Evolutionary conservation across 2,113 vertebrate genomes (phyloP).

Genomic region (Morone chrysops): DNA sequence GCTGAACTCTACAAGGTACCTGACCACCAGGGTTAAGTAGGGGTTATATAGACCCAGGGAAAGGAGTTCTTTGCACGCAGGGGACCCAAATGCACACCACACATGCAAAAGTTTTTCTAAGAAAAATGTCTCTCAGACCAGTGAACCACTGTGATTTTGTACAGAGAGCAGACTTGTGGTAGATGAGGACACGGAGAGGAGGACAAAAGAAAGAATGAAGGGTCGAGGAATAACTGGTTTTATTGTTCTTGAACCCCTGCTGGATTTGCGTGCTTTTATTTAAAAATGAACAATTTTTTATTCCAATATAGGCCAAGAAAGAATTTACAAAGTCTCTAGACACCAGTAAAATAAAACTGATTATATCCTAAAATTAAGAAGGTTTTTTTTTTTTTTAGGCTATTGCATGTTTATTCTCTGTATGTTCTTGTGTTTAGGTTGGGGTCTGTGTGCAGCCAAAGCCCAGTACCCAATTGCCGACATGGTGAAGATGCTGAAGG

Average conservation of each 20-base stretch:
- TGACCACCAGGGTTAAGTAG: slow-evolving; percentile 56
- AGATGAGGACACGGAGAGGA: not conserved
- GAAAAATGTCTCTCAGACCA: slow-evolving; percentile 49
- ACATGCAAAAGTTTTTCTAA: slow-evolving; percentile 48
- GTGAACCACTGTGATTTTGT: slow-evolving; percentile 49
- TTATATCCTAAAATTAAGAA: not conserved
- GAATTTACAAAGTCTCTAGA: not conserved
- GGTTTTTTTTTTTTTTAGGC: not conserved
- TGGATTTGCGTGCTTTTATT: slow-evolving; percentile 14
- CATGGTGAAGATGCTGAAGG: slow-evolving; percentile 87
- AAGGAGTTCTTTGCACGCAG: slow-evolving; percentile 76
- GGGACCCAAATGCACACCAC: slow-evolving; percentile 47
- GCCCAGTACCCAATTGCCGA: slow-evolving; percentile 88
- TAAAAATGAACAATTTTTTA: slow-evolving; percentile 19
- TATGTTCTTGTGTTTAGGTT: slow-evolving; percentile 72
- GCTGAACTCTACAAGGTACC: slow-evolving; percentile 66
- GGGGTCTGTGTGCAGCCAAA: slow-evolving; percentile 88
- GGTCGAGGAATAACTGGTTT: slow-evolving; percentile 19
- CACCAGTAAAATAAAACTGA: not conserved
- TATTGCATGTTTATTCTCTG: not conserved
- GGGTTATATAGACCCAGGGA: slow-evolving; percentile 50
- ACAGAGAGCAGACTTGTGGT: slow-evolving; percentile 57
- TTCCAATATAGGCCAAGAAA: not conserved
- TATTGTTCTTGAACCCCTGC: slow-evolving; percentile 33
- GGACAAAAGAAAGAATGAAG: slow-evolving; percentile 15